Conservation (phyloP, 2,113 vertebrate species). For the Talpa occidentalis region DNA sequence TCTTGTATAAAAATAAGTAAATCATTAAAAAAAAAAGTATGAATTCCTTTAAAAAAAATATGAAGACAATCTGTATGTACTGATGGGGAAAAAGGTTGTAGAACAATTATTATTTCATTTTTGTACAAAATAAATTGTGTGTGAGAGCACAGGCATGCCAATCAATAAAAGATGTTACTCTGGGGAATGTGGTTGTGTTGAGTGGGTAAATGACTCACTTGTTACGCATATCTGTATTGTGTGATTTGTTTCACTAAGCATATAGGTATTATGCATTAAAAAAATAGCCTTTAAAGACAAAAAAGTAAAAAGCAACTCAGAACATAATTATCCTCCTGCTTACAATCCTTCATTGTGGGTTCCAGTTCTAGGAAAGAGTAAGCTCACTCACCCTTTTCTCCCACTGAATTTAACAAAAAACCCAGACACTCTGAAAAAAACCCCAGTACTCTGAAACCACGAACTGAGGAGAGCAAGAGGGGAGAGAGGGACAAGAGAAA, state of each 20-base stretch:
- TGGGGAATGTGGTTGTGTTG: neutral
- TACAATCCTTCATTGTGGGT: neutral
- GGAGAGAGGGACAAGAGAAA: neutral
- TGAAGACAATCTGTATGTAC: neutral
- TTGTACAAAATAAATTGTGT: neutral
- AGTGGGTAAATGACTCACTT: neutral
- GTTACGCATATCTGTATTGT: neutral
- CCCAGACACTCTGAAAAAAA: neutral
- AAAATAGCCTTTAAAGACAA: neutral
- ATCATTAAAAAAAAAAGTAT: too few species aligned
- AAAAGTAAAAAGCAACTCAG: constrained; percentile 1
- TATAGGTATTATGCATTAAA: neutral
- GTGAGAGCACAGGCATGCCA: neutral
- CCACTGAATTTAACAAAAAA: neutral
- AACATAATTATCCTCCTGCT: neutral
- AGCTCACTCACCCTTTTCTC: neutral
- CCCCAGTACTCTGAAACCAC: too few species aligned
- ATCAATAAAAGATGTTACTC: neutral
- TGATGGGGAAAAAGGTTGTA: neutral
- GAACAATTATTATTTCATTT: neutral
- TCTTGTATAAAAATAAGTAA: too few species aligned
- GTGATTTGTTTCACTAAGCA: neutral
- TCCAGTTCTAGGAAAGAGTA: neutral
- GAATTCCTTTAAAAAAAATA: neutral
- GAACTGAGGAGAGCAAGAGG: too few species aligned